Evolutionary conservation across 1,140 invertebrate genomes (phyloP), one percentile per base, ranked within the genome.

Genomic region (Cheumatopsyche charites): DNA sequence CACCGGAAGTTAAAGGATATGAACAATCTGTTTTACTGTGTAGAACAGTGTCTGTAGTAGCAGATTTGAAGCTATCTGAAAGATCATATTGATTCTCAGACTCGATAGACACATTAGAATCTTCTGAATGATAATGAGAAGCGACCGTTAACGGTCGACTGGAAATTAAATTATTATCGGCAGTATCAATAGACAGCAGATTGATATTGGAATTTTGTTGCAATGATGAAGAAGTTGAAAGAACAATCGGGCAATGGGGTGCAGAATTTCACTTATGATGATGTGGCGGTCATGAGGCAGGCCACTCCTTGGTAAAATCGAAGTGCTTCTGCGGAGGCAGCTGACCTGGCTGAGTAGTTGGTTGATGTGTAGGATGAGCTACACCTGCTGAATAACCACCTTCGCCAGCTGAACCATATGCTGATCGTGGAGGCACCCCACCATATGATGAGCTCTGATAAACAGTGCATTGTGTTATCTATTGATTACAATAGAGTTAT

Each of bases 291-390:
- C 80, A 81, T 66, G 83, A 82, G 80, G 83, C 82, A 75, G 82
- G 81, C 83, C 83, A 84, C 80, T 84, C 83, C 81, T 84, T 84
- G 82, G 77, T 81, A 80, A 83, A 83, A 77, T 83, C 83, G 82
- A 82, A 83, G 81, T 84, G 83, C 81, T 83, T 83, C 62, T 75
- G 69, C 1, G 70, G 73, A 63, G 67, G 75, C 55, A 73, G 68
- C 49, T 75, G 72, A 70, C 71, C 79, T 81, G 82, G 79, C 80
- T 82, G 82, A 81, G 83, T 65, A 45, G 70, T 66, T 77, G 83
- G 82, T 81, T 81, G 82, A 71, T 82, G 80, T 63, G 78, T 75
- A 76, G 82, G 82, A 80, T 81, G 73, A 15, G 75, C 71, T 23
- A 73, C 82, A 80, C 82, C 82, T 80, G 81, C 79, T 47, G 78